Evolutionary conservation across 2,113 vertebrate species (phyloP).

Genomic region (Oreocharis arfaki): DNA sequence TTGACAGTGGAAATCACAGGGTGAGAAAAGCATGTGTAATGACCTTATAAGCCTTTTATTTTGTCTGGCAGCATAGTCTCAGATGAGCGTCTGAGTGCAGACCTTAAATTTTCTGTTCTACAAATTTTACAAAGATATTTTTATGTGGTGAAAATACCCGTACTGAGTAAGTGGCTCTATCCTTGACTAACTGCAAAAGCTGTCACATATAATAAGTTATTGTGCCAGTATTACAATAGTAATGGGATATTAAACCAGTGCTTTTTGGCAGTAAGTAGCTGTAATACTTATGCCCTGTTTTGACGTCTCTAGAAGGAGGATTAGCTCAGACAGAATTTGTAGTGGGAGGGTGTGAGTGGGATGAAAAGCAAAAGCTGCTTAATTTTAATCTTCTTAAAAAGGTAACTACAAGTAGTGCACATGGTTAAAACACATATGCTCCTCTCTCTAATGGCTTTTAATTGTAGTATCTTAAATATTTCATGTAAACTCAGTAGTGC

Average conservation of each 20-base stretch:
- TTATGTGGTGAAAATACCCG: neutral
- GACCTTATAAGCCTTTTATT: neutral
- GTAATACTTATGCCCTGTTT: constrained; percentile 34
- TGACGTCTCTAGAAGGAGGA: constrained; percentile 48
- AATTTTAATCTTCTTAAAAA: constrained; percentile 56
- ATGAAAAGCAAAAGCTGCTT: constrained; percentile 47
- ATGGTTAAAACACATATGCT: neutral
- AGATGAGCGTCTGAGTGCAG: neutral
- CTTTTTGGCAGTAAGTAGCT: constrained; percentile 27
- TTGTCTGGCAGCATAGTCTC: neutral
- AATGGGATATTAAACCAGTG: constrained; percentile 34
- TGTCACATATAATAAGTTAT: neutral
- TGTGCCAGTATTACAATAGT: constrained; percentile 29
- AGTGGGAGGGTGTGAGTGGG: constrained; percentile 40
- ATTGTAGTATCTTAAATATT: neutral
- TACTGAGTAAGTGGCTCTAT: neutral
- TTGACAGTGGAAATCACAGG: neutral
- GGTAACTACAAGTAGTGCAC: constrained; percentile 9
- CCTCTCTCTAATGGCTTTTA: neutral
- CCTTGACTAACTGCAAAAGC: neutral
- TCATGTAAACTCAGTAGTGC: neutral
- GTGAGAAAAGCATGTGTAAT: neutral
- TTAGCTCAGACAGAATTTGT: constrained; percentile 54
- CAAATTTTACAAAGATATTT: neutral
- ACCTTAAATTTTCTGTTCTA: neutral